These are phyloP conservation scores for Resseliella maxima DNA, from an alignment of 2,888 invertebrate species.

Conservation along the genomic window DNA sequence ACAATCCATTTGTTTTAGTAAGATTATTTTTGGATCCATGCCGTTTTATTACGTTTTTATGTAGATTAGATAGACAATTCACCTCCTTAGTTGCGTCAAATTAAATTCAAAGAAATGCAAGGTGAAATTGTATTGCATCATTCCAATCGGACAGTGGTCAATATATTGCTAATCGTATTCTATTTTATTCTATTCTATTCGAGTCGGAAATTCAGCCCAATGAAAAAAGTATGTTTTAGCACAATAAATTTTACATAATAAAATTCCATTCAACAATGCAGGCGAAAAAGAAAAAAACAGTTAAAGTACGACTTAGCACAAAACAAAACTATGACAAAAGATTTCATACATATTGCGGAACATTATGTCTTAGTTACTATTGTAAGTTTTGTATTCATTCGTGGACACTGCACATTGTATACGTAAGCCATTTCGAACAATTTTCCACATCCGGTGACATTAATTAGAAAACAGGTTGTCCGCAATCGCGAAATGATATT, in stretches of 20 bases:
- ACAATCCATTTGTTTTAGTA: neutral
- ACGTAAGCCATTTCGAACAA: neutral
- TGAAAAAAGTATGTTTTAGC: neutral
- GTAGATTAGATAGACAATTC: neutral
- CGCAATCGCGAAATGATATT: neutral
- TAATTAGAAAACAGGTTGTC: conserved; percentile 12
- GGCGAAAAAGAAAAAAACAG: neutral
- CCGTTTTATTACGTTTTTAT: neutral
- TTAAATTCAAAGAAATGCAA: neutral
- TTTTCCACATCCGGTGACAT: conserved; percentile 10
- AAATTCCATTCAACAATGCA: neutral
- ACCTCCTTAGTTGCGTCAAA: neutral
- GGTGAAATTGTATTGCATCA: neutral
- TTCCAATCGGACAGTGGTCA: neutral
- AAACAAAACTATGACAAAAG: neutral
- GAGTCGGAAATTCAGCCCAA: no score
- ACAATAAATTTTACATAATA: neutral
- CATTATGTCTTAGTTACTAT: neutral
- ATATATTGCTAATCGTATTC: neutral
- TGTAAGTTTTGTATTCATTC: neutral
- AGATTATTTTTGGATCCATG: neutral
- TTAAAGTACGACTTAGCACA: neutral
- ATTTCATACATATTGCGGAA: neutral
- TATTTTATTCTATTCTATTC: neutral
- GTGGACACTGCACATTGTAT: neutral